Evolutionary conservation across 1,140 invertebrate genomes (phyloP), one percentile per base, ranked within the genome.

Genomic region (Bradysia coprophila): DNA sequence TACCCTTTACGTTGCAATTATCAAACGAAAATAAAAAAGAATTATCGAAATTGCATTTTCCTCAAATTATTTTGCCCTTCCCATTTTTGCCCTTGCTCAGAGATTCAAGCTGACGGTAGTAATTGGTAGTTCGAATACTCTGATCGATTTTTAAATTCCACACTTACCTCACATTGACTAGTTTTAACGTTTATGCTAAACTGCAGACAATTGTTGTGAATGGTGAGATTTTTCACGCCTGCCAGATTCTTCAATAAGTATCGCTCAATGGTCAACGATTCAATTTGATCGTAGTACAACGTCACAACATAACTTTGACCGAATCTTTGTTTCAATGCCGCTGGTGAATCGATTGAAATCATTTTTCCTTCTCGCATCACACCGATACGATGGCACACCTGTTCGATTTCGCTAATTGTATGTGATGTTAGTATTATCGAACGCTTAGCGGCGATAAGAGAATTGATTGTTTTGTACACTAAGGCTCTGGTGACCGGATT

Each of bases 321-420:
- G 48, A 60, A 76, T 68, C 71, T 72, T 21, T 69, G 67, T 48
- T 83, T 79, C 13, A 86, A 64, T 46, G 78, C 69, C 33, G 78
- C 72, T 1, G 76, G 68, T 22, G 68, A 69, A 11, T 78, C 81
- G 33, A 82, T 62, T 48, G 81, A 83, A 42, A 68, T 60, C 40
- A 87, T 72, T 23, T 66, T 61, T 1, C 76, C 82, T 43, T 67
- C 68, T 10, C 76, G 72, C 52, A 86, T 71, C 16, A 87, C 75
- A 0, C 76, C 80, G 9, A 84, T 68, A 31, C 72, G 58, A 28
- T 67, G 68, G 49, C 81, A 84, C 6, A 84, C 61, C 21, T 73
- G 73, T 52, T 86, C 79, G 52, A 81, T 85, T 61, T 89, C 84
- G 20, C 73, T 72, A 34, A 78, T 70, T 49, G 75, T 80, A 58